Conservation (phyloP, 2,888 invertebrate species). For the Priocnemis perturbator region DNA sequence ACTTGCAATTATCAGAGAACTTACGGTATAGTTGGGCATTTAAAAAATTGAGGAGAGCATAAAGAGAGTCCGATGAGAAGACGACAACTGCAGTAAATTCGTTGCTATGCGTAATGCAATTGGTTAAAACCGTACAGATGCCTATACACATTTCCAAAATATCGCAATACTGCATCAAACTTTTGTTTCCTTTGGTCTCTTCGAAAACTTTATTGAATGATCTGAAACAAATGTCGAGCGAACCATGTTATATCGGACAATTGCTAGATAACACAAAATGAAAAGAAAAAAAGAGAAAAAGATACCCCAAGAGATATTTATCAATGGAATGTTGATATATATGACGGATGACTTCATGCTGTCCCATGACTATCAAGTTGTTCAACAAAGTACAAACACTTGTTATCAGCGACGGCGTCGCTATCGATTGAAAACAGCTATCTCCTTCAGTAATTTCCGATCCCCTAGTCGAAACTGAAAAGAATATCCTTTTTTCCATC, state of each 20-base stretch:
- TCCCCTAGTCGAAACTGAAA: conserved; percentile 54
- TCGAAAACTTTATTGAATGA: conserved; percentile 72
- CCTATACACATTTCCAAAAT: conserved; percentile 77
- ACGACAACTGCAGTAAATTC: conserved; percentile 73
- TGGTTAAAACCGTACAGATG: conserved; percentile 75
- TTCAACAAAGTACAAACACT: conserved; percentile 73
- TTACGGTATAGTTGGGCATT: conserved; percentile 75
- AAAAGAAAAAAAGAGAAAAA: conserved; percentile 29
- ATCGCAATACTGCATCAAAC: conserved; percentile 74
- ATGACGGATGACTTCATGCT: conserved; percentile 71
- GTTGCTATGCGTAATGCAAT: conserved; percentile 71
- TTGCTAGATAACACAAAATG: no score
- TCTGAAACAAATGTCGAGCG: conserved; percentile 60
- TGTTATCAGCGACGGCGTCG: conserved; percentile 76
- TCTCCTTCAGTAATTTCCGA: conserved; percentile 58
- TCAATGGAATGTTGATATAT: conserved; percentile 76
- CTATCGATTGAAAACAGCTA: conserved; percentile 62
- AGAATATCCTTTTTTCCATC: conserved; percentile 17
- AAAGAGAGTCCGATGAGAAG: conserved; percentile 76
- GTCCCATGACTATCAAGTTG: conserved; percentile 74
- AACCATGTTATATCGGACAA: no score
- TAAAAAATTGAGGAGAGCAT: conserved; percentile 71
- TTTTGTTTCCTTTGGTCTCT: conserved; percentile 68
- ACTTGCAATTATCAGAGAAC: conserved; percentile 38
- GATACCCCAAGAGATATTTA: conserved; percentile 76